phyloP scores from a whole-genome alignment of 2,797 vertebrate genomes.

The Vireo griseus region DNA sequence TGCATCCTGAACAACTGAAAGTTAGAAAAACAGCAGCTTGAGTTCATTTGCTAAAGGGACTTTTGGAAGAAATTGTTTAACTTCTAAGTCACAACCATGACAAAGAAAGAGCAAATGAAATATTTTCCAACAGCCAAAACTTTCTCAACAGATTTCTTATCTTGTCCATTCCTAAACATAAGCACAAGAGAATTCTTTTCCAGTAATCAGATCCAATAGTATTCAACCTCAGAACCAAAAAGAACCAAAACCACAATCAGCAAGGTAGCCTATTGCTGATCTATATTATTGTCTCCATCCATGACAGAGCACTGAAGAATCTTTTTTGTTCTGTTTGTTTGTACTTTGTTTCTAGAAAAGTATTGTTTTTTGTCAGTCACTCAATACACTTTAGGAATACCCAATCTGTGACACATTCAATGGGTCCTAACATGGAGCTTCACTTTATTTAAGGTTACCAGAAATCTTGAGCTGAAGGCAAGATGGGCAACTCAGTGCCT shows the following conservation, averaged over 20 bases:
- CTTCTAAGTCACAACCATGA: background rate
- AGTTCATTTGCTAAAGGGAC: background rate
- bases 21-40: background rate
- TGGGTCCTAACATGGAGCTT: background rate
- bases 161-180: background rate
- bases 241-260: background rate
- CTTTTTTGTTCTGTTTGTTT: background rate
- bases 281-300: background rate
- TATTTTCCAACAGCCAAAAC: background rate
- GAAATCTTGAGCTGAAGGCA: background rate
- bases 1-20: background rate
- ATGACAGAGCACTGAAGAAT: background rate
- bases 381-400: background rate
- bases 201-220: background rate
- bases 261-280: background rate
- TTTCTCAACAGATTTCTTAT: background rate
- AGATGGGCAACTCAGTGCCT: background rate
- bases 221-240: background rate
- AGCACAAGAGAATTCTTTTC: background rate
- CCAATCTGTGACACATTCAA: background rate
- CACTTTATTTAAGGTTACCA: background rate
- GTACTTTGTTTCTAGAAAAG: background rate
- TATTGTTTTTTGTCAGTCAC: background rate
- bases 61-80: background rate
- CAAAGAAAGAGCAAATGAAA: background rate